Percentiles rank a stretch among this genome's conserved stretches.
Conservation (phyloP, 2,888 invertebrate genomes). For the Odontomyia ornata region DNA sequence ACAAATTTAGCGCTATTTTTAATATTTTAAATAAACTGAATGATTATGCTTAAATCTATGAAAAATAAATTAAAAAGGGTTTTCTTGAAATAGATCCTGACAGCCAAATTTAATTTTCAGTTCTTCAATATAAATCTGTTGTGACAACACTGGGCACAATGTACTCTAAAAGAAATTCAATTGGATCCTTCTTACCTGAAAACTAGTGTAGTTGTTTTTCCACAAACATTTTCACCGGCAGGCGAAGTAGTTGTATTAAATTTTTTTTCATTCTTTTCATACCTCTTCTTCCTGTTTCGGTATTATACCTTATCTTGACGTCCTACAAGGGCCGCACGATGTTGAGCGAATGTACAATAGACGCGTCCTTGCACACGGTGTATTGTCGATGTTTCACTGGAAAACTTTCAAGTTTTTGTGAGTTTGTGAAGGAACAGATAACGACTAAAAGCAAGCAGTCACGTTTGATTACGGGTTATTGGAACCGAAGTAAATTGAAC, state of each 20-base stretch:
- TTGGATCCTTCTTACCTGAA: background rate
- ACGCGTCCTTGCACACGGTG: background rate
- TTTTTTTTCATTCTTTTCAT: conserved; percentile 5
- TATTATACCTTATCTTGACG: conserved; percentile 1
- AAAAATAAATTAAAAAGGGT: too few relatives aligned
- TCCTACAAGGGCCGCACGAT: background rate
- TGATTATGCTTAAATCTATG: too few relatives aligned
- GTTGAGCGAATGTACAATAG: background rate
- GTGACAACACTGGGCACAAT: conserved; percentile 1
- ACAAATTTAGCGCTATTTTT: too few relatives aligned
- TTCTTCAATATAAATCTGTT: background rate
- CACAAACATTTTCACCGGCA: conserved; percentile 9
- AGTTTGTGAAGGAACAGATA: conserved; percentile 9
- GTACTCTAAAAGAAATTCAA: background rate
- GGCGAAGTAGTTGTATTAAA: conserved; percentile 33
- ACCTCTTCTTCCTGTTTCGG: background rate
- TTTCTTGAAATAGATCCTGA: too few relatives aligned
- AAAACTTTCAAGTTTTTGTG: conserved; percentile 16
- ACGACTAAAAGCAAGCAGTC: conserved; percentile 22
- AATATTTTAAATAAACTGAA: too few relatives aligned
- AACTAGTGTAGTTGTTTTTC: conserved; percentile 16
- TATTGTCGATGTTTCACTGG: conserved; percentile 25
- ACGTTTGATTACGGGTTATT: conserved; percentile 43
- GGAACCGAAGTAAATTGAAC: conserved; percentile 32
- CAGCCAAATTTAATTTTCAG: background rate